These are phyloP conservation scores for Typhlichthys eigenmanni DNA, from an alignment of 2,797 vertebrate species.

Conservation along the genomic window DNA sequence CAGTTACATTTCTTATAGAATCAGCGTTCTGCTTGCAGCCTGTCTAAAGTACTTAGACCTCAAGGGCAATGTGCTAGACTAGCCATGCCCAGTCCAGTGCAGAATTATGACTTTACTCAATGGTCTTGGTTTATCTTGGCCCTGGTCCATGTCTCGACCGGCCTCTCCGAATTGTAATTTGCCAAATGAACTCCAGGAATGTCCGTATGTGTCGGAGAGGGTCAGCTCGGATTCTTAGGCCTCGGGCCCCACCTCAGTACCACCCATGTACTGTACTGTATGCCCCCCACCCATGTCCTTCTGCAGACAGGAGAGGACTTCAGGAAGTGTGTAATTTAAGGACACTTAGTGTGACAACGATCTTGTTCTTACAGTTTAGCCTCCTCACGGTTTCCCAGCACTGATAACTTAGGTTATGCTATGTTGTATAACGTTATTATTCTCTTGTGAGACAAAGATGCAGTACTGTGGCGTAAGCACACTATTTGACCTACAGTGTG, in stretches of 20 bases:
- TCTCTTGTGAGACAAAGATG: constrained; percentile 13
- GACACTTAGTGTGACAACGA: not conserved
- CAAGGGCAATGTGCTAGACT: constrained; percentile 26
- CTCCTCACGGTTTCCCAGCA: not conserved
- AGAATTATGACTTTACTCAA: constrained; percentile 41
- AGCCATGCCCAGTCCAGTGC: constrained; percentile 29
- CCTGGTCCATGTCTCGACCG: constrained; percentile 39
- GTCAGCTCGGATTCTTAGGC: constrained; percentile 33
- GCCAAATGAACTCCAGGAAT: constrained; percentile 58
- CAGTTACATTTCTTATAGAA: constrained; percentile 38
- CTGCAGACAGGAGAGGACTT: constrained; percentile 31
- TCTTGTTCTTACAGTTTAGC: not conserved
- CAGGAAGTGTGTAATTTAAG: constrained; percentile 16
- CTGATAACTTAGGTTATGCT: too few species aligned
- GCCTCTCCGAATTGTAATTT: constrained; percentile 45
- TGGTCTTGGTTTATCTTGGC: constrained; percentile 42
- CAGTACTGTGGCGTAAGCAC: not conserved
- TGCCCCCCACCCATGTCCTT: constrained; percentile 25
- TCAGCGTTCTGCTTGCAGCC: constrained; percentile 33
- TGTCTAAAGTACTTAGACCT: constrained; percentile 27
- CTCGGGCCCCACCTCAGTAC: constrained; percentile 32
- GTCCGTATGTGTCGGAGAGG: constrained; percentile 42
- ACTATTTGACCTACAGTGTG: constrained; percentile 15
- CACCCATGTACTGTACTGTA: constrained; percentile 19
- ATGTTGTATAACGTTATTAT: not conserved